phyloP scores from a whole-genome alignment of 2,113 vertebrate species.

The Athene noctua region DNA sequence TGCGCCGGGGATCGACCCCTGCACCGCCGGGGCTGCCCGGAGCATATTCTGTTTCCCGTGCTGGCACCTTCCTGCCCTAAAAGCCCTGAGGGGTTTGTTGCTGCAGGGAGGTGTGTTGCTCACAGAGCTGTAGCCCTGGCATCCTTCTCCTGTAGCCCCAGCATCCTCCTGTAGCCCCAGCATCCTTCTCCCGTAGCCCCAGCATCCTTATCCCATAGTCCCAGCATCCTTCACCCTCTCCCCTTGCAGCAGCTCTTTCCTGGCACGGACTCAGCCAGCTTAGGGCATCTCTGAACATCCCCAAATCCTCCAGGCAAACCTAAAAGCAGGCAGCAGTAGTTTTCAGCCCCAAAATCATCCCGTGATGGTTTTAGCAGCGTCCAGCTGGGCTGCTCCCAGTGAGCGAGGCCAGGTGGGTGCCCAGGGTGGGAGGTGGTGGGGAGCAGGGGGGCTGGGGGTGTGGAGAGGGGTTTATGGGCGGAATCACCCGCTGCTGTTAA shows the following conservation, averaged over 20 bases:
- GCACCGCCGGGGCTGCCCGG: accelerated
- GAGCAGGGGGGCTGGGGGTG: neutral
- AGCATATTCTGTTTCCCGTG: neutral
- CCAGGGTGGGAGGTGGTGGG: neutral
- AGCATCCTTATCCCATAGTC: neutral
- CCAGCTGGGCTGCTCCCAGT: neutral
- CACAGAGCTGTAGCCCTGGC: neutral
- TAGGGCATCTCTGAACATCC: neutral
- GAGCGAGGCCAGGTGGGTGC: neutral
- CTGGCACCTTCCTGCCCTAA: accelerated
- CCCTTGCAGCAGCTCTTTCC: neutral
- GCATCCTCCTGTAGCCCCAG: neutral
- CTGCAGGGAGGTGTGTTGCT: neutral
- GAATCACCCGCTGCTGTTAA: accelerated
- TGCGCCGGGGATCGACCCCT: accelerated
- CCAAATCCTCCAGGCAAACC: neutral
- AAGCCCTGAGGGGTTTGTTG: neutral
- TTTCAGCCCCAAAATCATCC: neutral
- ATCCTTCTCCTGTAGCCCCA: neutral
- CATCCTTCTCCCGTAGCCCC: neutral
- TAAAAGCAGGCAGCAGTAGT: neutral
- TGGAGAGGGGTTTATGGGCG: neutral
- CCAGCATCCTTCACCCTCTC: neutral
- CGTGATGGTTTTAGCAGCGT: neutral
- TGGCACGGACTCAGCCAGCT: neutral